Evolutionary conservation across 2,113 vertebrate genomes (phyloP).

Genomic region (Tenrec ecaudatus): DNA sequence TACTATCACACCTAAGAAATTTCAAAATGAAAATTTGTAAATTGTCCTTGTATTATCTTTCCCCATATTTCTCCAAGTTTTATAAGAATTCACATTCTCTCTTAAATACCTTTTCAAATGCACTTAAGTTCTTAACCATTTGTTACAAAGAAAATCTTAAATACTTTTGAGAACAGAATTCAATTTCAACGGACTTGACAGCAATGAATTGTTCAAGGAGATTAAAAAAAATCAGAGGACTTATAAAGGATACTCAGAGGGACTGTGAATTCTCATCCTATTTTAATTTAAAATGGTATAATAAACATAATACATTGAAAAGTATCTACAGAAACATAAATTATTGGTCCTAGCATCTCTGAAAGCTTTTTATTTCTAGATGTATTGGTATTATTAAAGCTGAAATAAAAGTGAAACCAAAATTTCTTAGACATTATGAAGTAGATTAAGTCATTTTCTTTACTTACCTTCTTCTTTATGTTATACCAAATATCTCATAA

Average conservation of each 20-base stretch:
- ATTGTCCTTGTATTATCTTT: constrained; percentile 3
- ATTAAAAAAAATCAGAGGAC: not conserved
- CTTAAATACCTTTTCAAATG: constrained; percentile 26
- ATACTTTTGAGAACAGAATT: not conserved
- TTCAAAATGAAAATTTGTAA: not conserved
- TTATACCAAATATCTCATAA: not conserved
- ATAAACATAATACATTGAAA: not conserved
- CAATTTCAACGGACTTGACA: too few relatives aligned
- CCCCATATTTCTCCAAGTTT: constrained; percentile 2
- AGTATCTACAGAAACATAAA: not conserved
- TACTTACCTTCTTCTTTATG: not conserved
- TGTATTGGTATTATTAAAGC: not conserved
- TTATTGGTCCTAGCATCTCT: not conserved
- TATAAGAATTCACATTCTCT: constrained; percentile 6
- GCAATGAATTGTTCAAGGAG: not conserved
- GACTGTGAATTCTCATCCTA: not conserved
- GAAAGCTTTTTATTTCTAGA: not conserved
- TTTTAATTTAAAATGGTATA: constrained; percentile 24
- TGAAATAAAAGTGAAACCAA: not conserved
- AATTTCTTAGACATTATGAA: not conserved
- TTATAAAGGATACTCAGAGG: not conserved
- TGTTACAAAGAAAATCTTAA: constrained; percentile 27
- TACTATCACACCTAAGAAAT: constrained; percentile 13
- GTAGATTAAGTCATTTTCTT: not conserved
- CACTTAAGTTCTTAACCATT: constrained; percentile 21